phyloP scores from a whole-genome alignment of 2,888 invertebrate genomes.

The Limnephilus rhombicus region DNA sequence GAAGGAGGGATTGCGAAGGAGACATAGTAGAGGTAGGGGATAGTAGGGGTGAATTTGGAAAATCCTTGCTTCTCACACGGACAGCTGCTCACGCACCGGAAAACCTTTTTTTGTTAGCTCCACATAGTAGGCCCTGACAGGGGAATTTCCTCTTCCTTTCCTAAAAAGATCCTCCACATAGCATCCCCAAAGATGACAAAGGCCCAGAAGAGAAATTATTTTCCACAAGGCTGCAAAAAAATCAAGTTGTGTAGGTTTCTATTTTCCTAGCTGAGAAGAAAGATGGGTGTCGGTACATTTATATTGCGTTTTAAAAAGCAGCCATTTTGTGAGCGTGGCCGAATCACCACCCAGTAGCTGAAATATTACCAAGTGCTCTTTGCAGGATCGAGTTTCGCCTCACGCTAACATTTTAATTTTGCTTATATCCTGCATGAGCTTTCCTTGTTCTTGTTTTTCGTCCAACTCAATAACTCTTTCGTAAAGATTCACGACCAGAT shows the following conservation, averaged over 20 bases:
- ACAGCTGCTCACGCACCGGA: no score
- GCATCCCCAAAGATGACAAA: no score
- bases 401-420: not conserved
- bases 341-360: not conserved
- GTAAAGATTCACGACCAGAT: slow-evolving; percentile 15
- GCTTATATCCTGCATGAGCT: not conserved
- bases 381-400: not conserved
- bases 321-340: not conserved
- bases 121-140: no score
- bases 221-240: not conserved
- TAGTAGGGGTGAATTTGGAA: no score
- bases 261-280: not conserved
- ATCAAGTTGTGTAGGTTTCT: not conserved
- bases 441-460: not conserved
- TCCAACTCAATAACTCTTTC: slow-evolving; percentile 10
- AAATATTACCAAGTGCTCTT: not conserved
- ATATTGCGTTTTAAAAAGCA: not conserved
- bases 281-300: not conserved
- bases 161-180: not conserved
- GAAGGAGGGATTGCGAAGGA: no score
- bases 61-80: no score
- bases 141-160: no score
- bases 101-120: no score
- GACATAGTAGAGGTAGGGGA: no score
- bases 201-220: not conserved